Conservation (phyloP, 2,113 vertebrate genomes). For the Bostrychus sinensis region DNA sequence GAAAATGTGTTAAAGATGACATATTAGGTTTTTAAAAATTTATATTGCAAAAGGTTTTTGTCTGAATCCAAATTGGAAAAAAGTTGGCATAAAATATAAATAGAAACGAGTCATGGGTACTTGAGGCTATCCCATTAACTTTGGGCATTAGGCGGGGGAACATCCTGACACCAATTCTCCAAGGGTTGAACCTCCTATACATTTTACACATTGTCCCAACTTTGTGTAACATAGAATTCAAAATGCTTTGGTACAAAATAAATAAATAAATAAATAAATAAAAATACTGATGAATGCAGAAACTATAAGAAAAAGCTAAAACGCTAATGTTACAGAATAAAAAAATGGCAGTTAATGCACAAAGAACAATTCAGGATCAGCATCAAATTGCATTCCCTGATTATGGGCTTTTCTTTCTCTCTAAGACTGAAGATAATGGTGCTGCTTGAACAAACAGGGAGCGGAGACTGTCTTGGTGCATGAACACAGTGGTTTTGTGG, state of each 20-base stretch:
- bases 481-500: slow-evolving; percentile 65
- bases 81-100: neutral
- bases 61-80: neutral
- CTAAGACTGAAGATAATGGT: slow-evolving; percentile 59
- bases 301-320: no score
- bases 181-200: no score
- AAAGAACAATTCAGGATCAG: slow-evolving; percentile 8
- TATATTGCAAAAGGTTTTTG: neutral
- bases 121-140: no score
- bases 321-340: neutral
- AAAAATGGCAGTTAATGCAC: neutral
- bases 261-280: no score
- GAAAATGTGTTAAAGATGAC: neutral
- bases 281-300: no score
- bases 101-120: no score
- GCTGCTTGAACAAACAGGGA: slow-evolving; percentile 55
- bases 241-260: no score
- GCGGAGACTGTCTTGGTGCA: slow-evolving; percentile 63
- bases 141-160: no score
- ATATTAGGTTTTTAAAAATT: neutral
- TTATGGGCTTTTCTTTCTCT: slow-evolving; percentile 29
- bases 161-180: no score
- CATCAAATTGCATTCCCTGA: slow-evolving; percentile 30
- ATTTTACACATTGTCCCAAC: no score
- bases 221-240: no score